phyloP scores from a whole-genome alignment of 2,888 invertebrate genomes.

The Xanthia togata region DNA sequence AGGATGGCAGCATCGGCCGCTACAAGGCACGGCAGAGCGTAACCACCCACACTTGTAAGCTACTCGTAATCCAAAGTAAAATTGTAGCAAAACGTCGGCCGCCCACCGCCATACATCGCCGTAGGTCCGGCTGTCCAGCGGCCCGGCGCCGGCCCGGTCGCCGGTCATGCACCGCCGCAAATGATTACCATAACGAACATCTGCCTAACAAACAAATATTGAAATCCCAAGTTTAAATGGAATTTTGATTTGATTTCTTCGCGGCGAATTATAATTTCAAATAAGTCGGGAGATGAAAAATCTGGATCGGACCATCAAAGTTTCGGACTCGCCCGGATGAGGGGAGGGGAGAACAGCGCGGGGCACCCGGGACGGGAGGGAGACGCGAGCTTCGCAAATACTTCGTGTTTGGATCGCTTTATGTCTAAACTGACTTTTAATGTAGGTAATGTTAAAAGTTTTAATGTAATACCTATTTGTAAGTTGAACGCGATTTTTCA shows the following conservation, averaged over 20 bases:
- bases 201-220: conserved; percentile 86
- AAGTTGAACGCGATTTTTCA: conserved; percentile 67
- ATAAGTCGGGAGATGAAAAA: conserved; percentile 89
- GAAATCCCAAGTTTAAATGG: conserved; percentile 88
- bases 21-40: background rate
- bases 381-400: conserved; percentile 70
- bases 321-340: conserved; percentile 75
- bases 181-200: conserved; percentile 76
- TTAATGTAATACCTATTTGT: conserved; percentile 78
- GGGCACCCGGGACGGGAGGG: conserved; percentile 1
- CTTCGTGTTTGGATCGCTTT: conserved; percentile 80
- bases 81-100: conserved; percentile 22
- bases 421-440: conserved; percentile 86
- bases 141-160: conserved; percentile 23
- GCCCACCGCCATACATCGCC: background rate
- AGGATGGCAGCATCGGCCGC: too few relatives aligned
- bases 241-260: conserved; percentile 90
- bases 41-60: background rate
- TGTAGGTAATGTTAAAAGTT: conserved; percentile 80
- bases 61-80: conserved; percentile 39
- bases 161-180: conserved; percentile 64
- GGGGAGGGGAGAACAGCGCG: conserved; percentile 37
- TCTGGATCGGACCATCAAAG: conserved; percentile 87
- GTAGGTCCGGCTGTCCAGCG: conserved; percentile 1
- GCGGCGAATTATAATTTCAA: conserved; percentile 88